Evolutionary conservation across 1,140 invertebrate genomes (phyloP), one percentile per base, ranked within the genome.

Genomic region (Platorchestia sp.): DNA sequence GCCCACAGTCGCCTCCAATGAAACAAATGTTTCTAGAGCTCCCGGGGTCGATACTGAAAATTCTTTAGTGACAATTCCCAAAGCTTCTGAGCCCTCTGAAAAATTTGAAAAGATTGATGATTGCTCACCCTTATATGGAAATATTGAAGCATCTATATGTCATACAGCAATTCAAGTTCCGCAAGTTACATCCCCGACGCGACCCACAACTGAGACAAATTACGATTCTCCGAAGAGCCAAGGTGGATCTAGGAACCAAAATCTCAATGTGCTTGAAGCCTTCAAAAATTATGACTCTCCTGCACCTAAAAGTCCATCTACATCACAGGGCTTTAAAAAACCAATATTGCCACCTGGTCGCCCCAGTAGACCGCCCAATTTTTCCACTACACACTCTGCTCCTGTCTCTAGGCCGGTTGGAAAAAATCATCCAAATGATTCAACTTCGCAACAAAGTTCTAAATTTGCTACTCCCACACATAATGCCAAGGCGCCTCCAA

Each of bases 121-220:
- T 10, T 7, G 45, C 36, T 47, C 19, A 40, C 91, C 91, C 41
- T 5, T 93, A n/a, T 93, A 93, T 44, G 91, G 91, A 47, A 93
- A 93, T 40, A 47, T 93, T 47, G 19, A 10, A 40, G 5, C 91
- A 47, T 44, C 43, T 44, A n/a, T 93, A 10, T 22, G 43, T 47
- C 91, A 93, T 40, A 93, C 91, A 45, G 91, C 91, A 27, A 93
- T 93, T 45, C 43, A 93, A 14, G 91, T 93, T 47, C 91, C 91
- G 5, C 91, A 93, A 75, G 59, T 75, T 10, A 75, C 3, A 19
- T 36, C 59, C 36, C 59, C 59, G 19, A n/a, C 91, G 44, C 40
- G 19, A 93, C 40, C 45, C 22, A 0, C 0, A 44, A 10, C 7
- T 40, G 43, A 44, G 36, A 45, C 6, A 45, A 5, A 10, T 93